Base-by-base conservation (phyloP, 2,113 vertebrate species). In the Colistium nudipinnis region DNA sequence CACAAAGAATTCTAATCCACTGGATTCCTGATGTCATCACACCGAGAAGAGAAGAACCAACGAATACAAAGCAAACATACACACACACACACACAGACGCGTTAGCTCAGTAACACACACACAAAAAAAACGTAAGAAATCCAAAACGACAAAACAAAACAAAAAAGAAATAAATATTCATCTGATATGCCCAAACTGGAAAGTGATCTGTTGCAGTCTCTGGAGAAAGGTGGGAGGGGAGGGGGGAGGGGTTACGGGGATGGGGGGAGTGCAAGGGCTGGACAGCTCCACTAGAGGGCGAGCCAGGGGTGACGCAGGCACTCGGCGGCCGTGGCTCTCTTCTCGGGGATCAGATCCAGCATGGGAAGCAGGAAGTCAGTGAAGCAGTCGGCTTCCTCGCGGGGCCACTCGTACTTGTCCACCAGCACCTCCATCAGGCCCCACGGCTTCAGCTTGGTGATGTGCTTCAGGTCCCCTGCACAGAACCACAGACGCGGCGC, bases 401-500 rank as follows among this genome's bases (percentile, higher is more conserved):
- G 94, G 76, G 94, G 62, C 97, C 98, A 99, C 87, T 99, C 96
- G 0, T 99, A 99, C 82, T 99, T 99, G 84, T 99, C 98, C 33
- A 97, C 85, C 57, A 99, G 90, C 70, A 99, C 98, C 88, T 98
- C 97, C 80, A 95, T 93, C 71, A 99, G 93, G 47, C 97, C 98
- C 98, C 98, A 99, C 0, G 98, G 98, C 89, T 99, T 99, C 89
- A 99, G 88, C 88, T 99, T 99, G 45, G 97, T 99, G 90, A 99
- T 99, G 91, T 99, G 97, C 88, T 98, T 98, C 88, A 99, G 92
- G 63, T 99, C 98, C 76, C 97, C 97, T 99, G 81, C 56, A 62
- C 55, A 80, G 24, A 52, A 17, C 6, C 17, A 14, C 14, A 39
- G 44, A 2, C 11, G 1, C 5, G 3, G 1, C 2, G 0, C 30